Percentiles rank a stretch among this genome's conserved stretches.
Evolutionary conservation across 2,888 invertebrate genomes (phyloP).

Genomic region (Pammene aurita): DNA sequence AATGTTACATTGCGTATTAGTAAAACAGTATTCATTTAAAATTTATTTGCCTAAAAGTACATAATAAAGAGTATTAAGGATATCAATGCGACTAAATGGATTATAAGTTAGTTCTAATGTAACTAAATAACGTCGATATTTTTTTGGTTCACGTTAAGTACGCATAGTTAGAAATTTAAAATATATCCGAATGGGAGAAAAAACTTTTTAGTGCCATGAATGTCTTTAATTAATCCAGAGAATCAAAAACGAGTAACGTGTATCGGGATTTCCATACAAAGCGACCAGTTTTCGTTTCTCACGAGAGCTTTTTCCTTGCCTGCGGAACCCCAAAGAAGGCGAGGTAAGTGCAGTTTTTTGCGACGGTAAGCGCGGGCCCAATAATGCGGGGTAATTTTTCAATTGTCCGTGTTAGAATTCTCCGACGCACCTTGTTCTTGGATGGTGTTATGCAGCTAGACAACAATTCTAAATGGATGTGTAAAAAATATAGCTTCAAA

Average conservation of each 20-base stretch:
- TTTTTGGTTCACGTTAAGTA: too few species aligned
- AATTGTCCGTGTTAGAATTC: slow-evolving; percentile 71
- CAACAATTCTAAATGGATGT: background rate
- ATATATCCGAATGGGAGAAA: too few species aligned
- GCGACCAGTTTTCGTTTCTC: background rate
- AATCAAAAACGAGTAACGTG: too few species aligned
- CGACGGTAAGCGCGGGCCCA: slow-evolving; percentile 62
- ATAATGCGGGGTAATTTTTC: slow-evolving; percentile 81
- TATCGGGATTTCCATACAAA: background rate
- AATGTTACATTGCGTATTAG: background rate
- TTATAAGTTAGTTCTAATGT: too few species aligned
- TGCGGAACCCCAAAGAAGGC: slow-evolving; percentile 57
- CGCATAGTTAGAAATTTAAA: too few species aligned
- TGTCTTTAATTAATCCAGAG: too few species aligned
- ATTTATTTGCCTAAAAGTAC: too few species aligned
- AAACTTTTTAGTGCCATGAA: too few species aligned
- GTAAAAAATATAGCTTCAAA: background rate
- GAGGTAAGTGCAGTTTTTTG: slow-evolving; percentile 68
- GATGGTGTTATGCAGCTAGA: slow-evolving; percentile 51
- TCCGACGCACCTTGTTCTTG: slow-evolving; percentile 53
- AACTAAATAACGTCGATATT: too few species aligned
- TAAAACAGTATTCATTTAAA: background rate
- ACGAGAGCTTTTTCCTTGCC: background rate
- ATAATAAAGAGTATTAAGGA: background rate
- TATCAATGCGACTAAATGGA: background rate